Percentiles rank a stretch among this genome's conserved stretches.
phyloP scores from a whole-genome alignment of 2,888 invertebrate species.

The Stenchaetothrips biformis region DNA sequence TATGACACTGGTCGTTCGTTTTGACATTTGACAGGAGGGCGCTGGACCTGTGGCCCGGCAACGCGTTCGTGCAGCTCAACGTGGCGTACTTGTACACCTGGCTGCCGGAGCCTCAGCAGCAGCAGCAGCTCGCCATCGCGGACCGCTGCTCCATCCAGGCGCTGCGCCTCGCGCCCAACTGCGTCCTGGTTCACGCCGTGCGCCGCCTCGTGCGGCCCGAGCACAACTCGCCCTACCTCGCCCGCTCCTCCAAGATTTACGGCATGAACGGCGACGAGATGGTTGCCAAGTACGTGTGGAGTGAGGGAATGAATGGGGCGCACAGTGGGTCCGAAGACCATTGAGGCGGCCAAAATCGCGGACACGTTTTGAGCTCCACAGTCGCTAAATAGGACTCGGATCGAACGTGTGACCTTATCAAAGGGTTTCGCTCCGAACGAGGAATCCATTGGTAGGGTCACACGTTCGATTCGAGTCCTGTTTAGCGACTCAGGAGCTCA shows the following conservation, averaged over 20 bases:
- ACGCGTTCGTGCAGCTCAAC: slow-evolving; percentile 2
- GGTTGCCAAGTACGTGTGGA: not conserved
- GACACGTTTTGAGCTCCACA: no score
- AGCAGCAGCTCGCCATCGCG: not conserved
- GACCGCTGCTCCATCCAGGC: slow-evolving; percentile 13
- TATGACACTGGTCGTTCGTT: no score
- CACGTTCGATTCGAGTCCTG: no score
- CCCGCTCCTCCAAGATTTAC: slow-evolving; percentile 5
- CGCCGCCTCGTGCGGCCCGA: slow-evolving; percentile 9
- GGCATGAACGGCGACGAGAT: slow-evolving; percentile 14
- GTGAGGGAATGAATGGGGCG: no score
- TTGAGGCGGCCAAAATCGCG: no score
- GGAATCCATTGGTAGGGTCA: no score
- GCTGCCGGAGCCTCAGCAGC: not conserved
- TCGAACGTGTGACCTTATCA: no score
- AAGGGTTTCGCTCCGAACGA: no score
- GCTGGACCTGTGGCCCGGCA: slow-evolving; percentile 10
- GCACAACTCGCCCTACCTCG: slow-evolving; percentile 17
- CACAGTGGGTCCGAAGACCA: no score
- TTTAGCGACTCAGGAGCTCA: no score
- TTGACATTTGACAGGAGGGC: not conserved
- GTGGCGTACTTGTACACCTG: slow-evolving; percentile 4
- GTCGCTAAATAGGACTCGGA: no score
- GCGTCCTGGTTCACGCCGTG: slow-evolving; percentile 13
- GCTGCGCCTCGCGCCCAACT: not conserved